Evolutionary conservation across 2,113 vertebrate genomes (phyloP).

Genomic region (Hystrix brachyura): DNA sequence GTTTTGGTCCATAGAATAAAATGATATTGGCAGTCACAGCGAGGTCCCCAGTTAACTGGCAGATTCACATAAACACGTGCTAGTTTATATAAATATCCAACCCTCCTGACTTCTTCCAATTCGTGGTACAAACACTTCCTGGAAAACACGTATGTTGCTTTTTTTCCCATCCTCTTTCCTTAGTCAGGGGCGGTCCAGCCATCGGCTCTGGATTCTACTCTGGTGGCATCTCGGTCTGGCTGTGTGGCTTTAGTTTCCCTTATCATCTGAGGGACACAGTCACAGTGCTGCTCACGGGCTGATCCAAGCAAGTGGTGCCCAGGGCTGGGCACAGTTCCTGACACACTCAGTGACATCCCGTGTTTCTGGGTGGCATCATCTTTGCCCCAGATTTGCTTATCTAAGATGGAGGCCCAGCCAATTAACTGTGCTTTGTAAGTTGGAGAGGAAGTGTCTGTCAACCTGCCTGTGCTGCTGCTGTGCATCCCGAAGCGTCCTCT

Average conservation of each 20-base stretch:
- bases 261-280: accelerated
- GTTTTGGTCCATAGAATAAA: neutral
- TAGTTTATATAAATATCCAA: neutral
- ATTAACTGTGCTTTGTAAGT: neutral
- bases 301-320: accelerated
- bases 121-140: neutral
- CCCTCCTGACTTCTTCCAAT: neutral
- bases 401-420: neutral
- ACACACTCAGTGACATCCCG: accelerated
- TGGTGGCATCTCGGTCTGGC: neutral
- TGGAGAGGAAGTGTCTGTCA: neutral
- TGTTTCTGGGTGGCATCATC: neutral
- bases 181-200: too few species aligned
- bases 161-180: neutral
- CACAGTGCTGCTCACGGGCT: accelerated
- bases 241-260: neutral
- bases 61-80: neutral
- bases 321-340: neutral
- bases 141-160: neutral
- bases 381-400: constrained; percentile 17
- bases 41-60: neutral
- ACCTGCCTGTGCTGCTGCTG: accelerated
- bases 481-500: neutral
- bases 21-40: too few species aligned
- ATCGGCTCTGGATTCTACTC: neutral